Percentiles rank a stretch among this genome's conserved stretches.
Conservation (phyloP, 1,140 invertebrate species). For the Ericerus pela region DNA sequence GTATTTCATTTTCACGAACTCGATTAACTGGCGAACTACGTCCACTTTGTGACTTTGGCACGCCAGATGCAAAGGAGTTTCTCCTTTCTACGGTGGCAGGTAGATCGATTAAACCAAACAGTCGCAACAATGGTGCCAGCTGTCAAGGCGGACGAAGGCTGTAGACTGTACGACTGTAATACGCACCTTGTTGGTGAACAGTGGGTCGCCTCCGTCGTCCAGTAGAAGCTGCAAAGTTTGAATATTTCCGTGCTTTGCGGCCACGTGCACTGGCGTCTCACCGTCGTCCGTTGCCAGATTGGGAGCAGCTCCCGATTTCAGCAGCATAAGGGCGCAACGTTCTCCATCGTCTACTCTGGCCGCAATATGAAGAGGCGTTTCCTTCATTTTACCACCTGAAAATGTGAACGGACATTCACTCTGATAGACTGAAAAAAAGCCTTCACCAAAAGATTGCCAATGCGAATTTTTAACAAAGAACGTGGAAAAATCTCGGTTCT, state of each 20-base stretch:
- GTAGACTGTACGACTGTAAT: too few relatives aligned
- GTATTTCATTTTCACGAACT: conserved; percentile 62
- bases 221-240: conserved; percentile 69
- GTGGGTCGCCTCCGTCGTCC: conserved; percentile 79
- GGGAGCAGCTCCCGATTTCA: conserved; percentile 92
- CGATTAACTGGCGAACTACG: conserved; percentile 67
- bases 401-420: too few relatives aligned
- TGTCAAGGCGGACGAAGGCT: too few relatives aligned
- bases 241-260: conserved; percentile 74
- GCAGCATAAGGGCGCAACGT: conserved; percentile 88
- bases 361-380: conserved; percentile 92
- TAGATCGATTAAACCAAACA: background rate
- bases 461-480: too few relatives aligned
- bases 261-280: conserved; percentile 83
- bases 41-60: conserved; percentile 70
- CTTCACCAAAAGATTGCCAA: too few relatives aligned
- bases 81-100: conserved; percentile 54
- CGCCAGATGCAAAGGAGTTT: conserved; percentile 85
- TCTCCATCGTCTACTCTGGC: conserved; percentile 84
- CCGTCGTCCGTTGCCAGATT: conserved; percentile 86
- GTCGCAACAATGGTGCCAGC: too few relatives aligned
- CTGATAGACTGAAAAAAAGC: too few relatives aligned
- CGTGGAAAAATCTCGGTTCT: too few relatives aligned
- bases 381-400: conserved; percentile 57
- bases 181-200: conserved; percentile 70